Evolutionary conservation across 2,888 invertebrate genomes (phyloP).

Genomic region (Oegoconia quadripuncta): DNA sequence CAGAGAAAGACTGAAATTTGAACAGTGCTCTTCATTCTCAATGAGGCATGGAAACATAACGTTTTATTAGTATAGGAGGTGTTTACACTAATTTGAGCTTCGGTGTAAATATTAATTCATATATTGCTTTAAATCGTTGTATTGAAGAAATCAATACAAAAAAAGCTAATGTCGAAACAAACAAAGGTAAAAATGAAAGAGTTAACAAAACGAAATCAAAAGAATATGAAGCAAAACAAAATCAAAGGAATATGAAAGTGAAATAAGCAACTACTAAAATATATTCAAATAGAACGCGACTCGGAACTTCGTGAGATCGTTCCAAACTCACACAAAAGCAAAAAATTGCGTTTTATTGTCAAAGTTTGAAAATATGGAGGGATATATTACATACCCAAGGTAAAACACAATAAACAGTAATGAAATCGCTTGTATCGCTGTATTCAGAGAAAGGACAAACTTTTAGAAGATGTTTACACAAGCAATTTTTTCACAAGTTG

Average conservation of each 20-base stretch:
- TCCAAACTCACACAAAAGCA: slow-evolving; percentile 18
- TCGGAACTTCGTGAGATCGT: slow-evolving; percentile 19
- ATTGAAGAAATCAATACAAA: slow-evolving; percentile 26
- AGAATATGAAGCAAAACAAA: slow-evolving; percentile 14
- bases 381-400: slow-evolving; percentile 30
- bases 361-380: slow-evolving; percentile 46
- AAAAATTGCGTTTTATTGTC: slow-evolving; percentile 50
- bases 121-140: slow-evolving; percentile 69
- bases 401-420: slow-evolving; percentile 19
- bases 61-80: slow-evolving; percentile 47
- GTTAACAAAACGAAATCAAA: slow-evolving; percentile 7
- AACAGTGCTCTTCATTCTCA: slow-evolving; percentile 8
- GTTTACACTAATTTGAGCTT: slow-evolving; percentile 67
- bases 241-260: slow-evolving; percentile 21
- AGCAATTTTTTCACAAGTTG: background rate
- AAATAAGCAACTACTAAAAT: slow-evolving; percentile 15
- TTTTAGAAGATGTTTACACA: background rate
- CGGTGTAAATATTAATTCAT: slow-evolving; percentile 41
- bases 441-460: background rate
- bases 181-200: slow-evolving; percentile 18
- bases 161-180: slow-evolving; percentile 20
- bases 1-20: too few relatives aligned
- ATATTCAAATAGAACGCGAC: slow-evolving; percentile 22
- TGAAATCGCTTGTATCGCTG: slow-evolving; percentile 28
- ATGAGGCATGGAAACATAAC: slow-evolving; percentile 13